A percentile compares a stretch with the other conserved stretches of the same genome.
These are phyloP conservation scores for Pionites leucogaster DNA, from an alignment of 2,113 vertebrate genomes.

Conservation along the genomic window DNA sequence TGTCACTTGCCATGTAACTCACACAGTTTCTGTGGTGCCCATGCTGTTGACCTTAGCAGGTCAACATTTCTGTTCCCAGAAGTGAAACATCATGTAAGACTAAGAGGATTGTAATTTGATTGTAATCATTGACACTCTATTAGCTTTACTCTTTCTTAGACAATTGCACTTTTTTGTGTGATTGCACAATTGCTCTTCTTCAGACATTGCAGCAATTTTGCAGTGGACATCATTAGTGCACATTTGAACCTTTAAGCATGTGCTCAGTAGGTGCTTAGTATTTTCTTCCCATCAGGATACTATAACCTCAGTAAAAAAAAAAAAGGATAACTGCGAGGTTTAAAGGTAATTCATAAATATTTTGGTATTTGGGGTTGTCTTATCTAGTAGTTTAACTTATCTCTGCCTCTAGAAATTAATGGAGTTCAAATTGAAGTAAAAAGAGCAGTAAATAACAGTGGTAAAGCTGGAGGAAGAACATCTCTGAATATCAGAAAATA, in stretches of 20 bases:
- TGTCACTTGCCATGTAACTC: background rate
- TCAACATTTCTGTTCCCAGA: background rate
- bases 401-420: background rate
- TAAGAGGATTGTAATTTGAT: conserved; percentile 10
- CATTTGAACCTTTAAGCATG: background rate
- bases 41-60: background rate
- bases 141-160: background rate
- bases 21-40: background rate
- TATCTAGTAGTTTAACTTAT: background rate
- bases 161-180: background rate
- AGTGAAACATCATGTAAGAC: background rate
- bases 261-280: background rate
- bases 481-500: background rate
- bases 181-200: background rate
- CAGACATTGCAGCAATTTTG: background rate
- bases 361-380: background rate
- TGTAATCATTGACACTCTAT: background rate
- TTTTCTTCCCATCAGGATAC: background rate
- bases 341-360: background rate
- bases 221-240: background rate
- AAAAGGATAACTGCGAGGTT: background rate
- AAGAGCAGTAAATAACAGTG: background rate
- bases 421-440: background rate
- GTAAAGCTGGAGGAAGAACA: background rate
- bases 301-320: background rate